phyloP scores from a whole-genome alignment of 2,888 invertebrate genomes.

The Stenchaetothrips biformis region DNA sequence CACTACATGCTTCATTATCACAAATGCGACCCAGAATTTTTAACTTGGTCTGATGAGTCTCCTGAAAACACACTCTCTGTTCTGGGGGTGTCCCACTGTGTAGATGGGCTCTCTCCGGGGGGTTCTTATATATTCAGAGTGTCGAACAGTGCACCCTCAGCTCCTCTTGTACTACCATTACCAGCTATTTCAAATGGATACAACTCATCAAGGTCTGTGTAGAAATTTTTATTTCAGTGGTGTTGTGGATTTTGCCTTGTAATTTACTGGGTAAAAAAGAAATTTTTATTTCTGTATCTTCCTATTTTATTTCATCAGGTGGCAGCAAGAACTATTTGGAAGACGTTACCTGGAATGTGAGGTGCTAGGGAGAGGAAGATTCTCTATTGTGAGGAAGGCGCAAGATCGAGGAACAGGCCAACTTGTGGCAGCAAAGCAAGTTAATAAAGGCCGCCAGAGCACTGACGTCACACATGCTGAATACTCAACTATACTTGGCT shows the following conservation, averaged over 20 bases:
- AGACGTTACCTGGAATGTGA: constrained; percentile 51
- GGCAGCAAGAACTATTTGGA: constrained; percentile 28
- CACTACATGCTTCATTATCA: background rate
- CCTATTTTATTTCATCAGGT: constrained; percentile 16
- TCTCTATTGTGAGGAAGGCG: constrained; percentile 65
- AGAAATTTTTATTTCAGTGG: too few species aligned
- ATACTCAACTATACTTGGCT: constrained; percentile 61
- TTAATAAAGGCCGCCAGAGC: constrained; percentile 56
- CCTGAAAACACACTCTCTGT: constrained; percentile 34
- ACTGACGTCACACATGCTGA: constrained; percentile 65
- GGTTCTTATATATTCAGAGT: background rate
- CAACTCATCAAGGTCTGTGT: background rate
- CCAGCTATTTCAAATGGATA: background rate
- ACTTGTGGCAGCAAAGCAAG: constrained; percentile 71
- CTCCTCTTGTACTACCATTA: background rate
- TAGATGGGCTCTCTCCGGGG: constrained; percentile 30
- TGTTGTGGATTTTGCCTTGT: too few species aligned
- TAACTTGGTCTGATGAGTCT: background rate
- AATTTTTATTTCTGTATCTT: too few species aligned
- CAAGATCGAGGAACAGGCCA: constrained; percentile 70
- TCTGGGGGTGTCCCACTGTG: constrained; percentile 38
- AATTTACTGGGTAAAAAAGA: too few species aligned
- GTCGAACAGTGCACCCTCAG: background rate
- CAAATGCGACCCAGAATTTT: background rate
- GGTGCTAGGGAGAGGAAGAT: constrained; percentile 68